These are phyloP conservation scores for Lathronympha strigana DNA, from an alignment of 2,888 invertebrate genomes.

Conservation along the genomic window DNA sequence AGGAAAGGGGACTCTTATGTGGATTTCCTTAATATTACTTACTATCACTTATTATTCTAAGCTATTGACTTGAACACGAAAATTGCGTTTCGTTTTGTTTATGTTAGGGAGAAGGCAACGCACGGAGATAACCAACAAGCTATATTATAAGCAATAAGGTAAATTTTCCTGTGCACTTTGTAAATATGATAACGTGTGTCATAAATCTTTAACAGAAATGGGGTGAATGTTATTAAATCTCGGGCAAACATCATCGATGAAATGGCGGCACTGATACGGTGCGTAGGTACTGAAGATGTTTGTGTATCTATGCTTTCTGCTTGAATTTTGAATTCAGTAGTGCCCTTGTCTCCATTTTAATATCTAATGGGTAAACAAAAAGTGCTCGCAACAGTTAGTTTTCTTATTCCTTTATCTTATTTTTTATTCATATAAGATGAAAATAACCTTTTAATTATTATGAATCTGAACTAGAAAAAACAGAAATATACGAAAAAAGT, in stretches of 20 bases:
- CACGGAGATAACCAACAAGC: constrained; percentile 69
- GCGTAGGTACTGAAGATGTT: constrained; percentile 36
- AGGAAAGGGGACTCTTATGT: constrained; percentile 64
- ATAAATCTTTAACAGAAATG: constrained; percentile 65
- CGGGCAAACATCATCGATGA: constrained; percentile 46
- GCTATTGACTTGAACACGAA: constrained; percentile 82
- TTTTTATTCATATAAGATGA: no score
- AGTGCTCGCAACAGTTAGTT: background rate
- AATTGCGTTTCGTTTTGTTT: constrained; percentile 81
- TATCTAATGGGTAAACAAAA: background rate
- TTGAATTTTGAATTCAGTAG: constrained; percentile 10
- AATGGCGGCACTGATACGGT: constrained; percentile 42
- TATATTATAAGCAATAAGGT: constrained; percentile 55
- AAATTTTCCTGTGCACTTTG: constrained; percentile 61
- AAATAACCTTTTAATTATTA: no score
- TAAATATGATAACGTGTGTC: constrained; percentile 62
- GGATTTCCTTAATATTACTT: constrained; percentile 79
- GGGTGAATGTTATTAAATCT: constrained; percentile 67
- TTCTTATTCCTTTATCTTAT: no score
- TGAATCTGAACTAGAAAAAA: no score
- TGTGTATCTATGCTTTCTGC: constrained; percentile 2
- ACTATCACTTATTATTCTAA: constrained; percentile 82
- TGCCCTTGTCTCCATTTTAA: background rate
- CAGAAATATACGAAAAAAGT: no score
- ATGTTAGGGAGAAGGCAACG: constrained; percentile 65